These are phyloP conservation scores for Osmoderma eremita DNA, from an alignment of 2,888 invertebrate species.

Conservation along the genomic window DNA sequence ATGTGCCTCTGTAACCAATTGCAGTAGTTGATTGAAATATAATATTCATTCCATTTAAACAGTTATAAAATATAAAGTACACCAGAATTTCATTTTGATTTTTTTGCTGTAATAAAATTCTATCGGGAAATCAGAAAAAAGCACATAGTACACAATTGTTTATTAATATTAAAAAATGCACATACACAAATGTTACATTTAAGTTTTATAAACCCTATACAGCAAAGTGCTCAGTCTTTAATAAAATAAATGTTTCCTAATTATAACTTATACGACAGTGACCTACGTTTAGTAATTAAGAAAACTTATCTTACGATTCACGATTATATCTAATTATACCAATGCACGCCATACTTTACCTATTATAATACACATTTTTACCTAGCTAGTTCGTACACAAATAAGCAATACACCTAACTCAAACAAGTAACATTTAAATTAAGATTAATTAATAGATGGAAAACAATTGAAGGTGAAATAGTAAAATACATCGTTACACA, in stretches of 20 bases:
- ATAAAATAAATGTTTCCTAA: slow-evolving; percentile 51
- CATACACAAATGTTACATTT: slow-evolving; percentile 50
- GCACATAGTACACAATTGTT: slow-evolving; percentile 42
- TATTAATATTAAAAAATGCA: slow-evolving; percentile 54
- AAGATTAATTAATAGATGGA: neutral
- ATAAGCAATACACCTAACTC: neutral
- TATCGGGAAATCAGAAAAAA: too few species aligned
- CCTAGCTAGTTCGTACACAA: neutral
- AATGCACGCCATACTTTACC: neutral
- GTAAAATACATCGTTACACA: neutral
- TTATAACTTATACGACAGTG: neutral
- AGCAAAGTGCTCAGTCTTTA: slow-evolving; percentile 56
- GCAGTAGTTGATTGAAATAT: too few species aligned
- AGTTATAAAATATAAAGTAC: too few species aligned
- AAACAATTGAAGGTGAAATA: neutral
- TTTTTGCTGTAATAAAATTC: neutral
- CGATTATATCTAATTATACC: too few species aligned
- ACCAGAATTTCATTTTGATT: neutral
- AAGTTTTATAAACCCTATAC: slow-evolving; percentile 52
- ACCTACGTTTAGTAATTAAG: slow-evolving; percentile 1
- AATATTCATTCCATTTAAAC: too few species aligned
- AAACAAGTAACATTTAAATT: neutral
- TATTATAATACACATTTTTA: neutral
- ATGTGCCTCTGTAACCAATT: too few species aligned
- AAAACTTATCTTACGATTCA: too few species aligned